These are phyloP conservation scores for Rousettus leschenaultii DNA, from an alignment of 2,113 vertebrate species.

Conservation along the genomic window DNA sequence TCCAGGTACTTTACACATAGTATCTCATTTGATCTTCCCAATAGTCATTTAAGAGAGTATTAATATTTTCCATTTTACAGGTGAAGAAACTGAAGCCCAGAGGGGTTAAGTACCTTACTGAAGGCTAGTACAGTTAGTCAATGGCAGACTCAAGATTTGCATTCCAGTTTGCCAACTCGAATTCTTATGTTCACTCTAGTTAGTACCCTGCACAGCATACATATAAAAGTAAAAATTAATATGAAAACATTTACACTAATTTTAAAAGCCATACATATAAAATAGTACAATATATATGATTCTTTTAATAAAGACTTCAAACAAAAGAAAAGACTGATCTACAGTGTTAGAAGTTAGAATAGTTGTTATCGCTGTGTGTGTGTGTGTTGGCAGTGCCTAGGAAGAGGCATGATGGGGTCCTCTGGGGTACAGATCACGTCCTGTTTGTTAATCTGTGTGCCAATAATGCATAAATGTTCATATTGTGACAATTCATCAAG, in stretches of 20 bases:
- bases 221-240: not conserved
- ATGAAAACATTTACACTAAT: not conserved
- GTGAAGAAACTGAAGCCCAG: not conserved
- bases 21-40: not conserved
- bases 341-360: not conserved
- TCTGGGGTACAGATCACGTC: not conserved
- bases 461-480: not conserved
- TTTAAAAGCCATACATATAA: not conserved
- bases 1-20: not conserved
- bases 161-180: not conserved
- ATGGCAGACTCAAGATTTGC: not conserved
- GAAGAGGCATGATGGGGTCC: not conserved
- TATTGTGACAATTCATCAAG: not conserved
- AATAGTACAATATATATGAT: not conserved
- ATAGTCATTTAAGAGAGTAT: not conserved
- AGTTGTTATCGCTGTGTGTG: not conserved
- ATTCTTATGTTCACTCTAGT: not conserved
- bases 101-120: not conserved
- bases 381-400: not conserved
- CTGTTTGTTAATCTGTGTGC: not conserved
- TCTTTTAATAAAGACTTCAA: not conserved
- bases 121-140: not conserved
- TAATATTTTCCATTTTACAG: slow-evolving; percentile 1
- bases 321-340: not conserved
- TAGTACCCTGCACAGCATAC: not conserved